Evolutionary conservation across 2,797 vertebrate genomes (phyloP).

Genomic region (Naso thynnoides): DNA sequence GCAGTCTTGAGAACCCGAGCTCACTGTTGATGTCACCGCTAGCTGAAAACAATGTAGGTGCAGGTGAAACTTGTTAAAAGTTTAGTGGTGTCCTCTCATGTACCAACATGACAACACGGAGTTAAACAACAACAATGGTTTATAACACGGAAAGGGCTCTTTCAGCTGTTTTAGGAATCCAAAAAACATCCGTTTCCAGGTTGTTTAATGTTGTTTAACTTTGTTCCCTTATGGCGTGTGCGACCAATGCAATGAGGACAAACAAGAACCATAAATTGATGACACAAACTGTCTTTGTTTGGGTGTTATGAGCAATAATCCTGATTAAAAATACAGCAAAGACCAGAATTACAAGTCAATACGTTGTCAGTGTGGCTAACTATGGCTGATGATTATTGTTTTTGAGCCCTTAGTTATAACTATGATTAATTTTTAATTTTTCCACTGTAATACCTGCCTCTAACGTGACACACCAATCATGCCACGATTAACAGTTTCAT

Average conservation of each 20-base stretch:
- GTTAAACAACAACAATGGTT: too few relatives aligned
- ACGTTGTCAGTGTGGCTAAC: neutral
- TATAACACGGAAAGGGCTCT: too few relatives aligned
- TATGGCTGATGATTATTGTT: neutral
- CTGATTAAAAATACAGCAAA: neutral
- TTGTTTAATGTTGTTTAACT: too few relatives aligned
- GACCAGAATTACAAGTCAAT: neutral
- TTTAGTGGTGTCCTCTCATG: too few relatives aligned
- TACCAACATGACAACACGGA: too few relatives aligned
- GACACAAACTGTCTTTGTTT: neutral
- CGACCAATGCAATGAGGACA: neutral
- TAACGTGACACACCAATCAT: neutral
- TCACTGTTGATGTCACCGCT: too few relatives aligned
- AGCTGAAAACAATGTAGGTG: too few relatives aligned
- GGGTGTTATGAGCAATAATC: neutral
- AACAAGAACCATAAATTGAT: neutral
- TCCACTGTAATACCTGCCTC: neutral
- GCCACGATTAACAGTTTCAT: slow-evolving; percentile 10
- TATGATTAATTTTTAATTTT: neutral
- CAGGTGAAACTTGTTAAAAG: too few relatives aligned
- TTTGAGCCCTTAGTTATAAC: neutral
- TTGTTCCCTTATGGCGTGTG: neutral
- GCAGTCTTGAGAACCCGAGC: too few relatives aligned
- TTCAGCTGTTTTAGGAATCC: too few relatives aligned
- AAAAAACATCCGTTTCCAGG: too few relatives aligned